phyloP scores from a whole-genome alignment of 2,113 vertebrate species.

The Orcinus orca region DNA sequence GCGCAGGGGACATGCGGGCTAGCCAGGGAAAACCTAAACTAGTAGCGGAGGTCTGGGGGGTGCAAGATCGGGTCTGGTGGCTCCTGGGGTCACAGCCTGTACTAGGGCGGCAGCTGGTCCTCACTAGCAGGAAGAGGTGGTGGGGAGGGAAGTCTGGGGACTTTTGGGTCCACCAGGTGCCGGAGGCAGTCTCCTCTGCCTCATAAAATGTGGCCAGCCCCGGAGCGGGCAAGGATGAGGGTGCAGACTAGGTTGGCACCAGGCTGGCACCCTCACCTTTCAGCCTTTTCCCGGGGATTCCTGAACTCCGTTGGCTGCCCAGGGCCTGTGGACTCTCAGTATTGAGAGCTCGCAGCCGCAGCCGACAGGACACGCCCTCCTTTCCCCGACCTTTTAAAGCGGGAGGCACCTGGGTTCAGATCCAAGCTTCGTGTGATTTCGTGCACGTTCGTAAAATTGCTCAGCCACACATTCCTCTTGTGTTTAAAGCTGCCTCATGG shows the following conservation, averaged over 20 bases:
- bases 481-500: neutral
- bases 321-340: neutral
- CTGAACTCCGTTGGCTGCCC: neutral
- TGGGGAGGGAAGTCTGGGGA: neutral
- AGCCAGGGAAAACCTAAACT: neutral
- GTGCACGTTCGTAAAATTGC: neutral
- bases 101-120: neutral
- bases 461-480: neutral
- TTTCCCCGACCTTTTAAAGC: neutral
- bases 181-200: neutral
- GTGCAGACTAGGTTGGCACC: neutral
- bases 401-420: neutral
- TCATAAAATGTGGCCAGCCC: neutral
- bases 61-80: neutral
- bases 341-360: neutral
- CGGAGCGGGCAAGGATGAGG: neutral
- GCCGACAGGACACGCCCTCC: neutral
- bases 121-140: neutral
- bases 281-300: neutral
- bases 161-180: neutral
- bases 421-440: neutral
- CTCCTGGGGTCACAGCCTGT: neutral
- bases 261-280: neutral
- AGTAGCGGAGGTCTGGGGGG: neutral
- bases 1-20: fast-evolving